These are phyloP conservation scores for Isoperla grammatica DNA, from an alignment of 2,888 invertebrate genomes.

Conservation along the genomic window DNA sequence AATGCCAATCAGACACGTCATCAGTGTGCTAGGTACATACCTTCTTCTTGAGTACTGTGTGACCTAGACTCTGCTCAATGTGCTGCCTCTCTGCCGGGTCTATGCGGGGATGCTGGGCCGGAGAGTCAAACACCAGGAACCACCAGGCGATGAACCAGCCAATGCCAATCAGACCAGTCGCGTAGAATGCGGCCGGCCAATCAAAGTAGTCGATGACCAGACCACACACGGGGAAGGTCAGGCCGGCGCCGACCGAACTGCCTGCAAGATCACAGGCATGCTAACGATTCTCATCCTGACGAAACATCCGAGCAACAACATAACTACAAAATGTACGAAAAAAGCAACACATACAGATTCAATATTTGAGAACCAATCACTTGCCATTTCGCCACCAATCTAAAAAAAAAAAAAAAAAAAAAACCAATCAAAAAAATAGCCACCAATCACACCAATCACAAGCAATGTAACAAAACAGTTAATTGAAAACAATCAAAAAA, in stretches of 20 bases:
- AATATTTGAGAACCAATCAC: too few relatives aligned
- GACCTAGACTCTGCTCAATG: constrained; percentile 52
- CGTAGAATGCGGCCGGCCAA: constrained; percentile 68
- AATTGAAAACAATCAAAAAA: too few relatives aligned
- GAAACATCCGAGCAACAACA: too few relatives aligned
- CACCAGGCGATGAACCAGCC: constrained; percentile 63
- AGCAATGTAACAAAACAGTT: too few relatives aligned
- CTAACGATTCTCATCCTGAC: too few relatives aligned
- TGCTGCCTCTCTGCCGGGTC: constrained; percentile 51
- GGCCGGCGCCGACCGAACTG: constrained; percentile 59
- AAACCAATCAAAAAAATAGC: too few relatives aligned
- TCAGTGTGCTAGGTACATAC: too few relatives aligned
- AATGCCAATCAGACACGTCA: constrained; percentile 54
- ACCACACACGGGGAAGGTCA: constrained; percentile 66
- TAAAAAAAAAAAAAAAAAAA: too few relatives aligned
- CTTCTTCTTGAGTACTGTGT: constrained; percentile 41
- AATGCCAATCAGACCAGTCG: constrained; percentile 54
- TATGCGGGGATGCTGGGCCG: constrained; percentile 60
- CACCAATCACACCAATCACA: too few relatives aligned
- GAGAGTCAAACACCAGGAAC: constrained; percentile 57
- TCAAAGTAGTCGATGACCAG: constrained; percentile 57
- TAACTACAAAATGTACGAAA: too few relatives aligned
- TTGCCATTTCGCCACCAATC: too few relatives aligned
- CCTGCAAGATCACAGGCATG: constrained; percentile 42
- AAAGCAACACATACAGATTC: too few relatives aligned